Base-by-base conservation (phyloP, 2,888 invertebrate species). In the Homarus gammarus region DNA sequence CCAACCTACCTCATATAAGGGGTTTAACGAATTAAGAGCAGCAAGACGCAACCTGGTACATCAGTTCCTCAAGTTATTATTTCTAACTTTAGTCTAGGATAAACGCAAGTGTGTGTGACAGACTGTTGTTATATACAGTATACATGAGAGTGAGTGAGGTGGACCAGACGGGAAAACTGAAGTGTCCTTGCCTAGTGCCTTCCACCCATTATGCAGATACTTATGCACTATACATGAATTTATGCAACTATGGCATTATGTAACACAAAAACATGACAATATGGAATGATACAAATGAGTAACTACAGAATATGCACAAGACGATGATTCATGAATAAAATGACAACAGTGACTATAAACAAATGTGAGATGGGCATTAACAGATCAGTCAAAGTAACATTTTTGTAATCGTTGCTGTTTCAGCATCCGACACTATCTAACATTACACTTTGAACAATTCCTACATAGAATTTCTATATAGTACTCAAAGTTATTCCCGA, bases 391-490 rank as follows among this genome's bases (percentile, higher is more conserved):
- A 6, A 31, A 12, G 31, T 51, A 44, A 15, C 1, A 33, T 31
- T 22, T 49, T 33, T 18, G 31, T 56, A 56, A 18, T 56, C 18
- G 31, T 18, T 56, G 33, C 38, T 56, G 56, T 49, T n/a, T 31
- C n/a, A 27, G 75, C 44, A 75, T 40, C 15, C 2, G 33, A 72
- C 49, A 22, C 56, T 22, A 36, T 61, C 36, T 61, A 79, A 79
- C 51, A 51, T 27, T 49, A 75, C 18, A 27, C 49, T 38, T 49
- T 36, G 56, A 56, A 40, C 84, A 84, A n/a, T 75, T 56, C 56
- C 84, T 75, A 38, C 73, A 73, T 27, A 84, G 84, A 73, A 75
- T 27, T 38, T 75, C 72, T 27, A 44, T 44, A 73, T 36, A 56
- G 75, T 40, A 75, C 72, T 72, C 12, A 56, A 33, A 77, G n/a